phyloP scores from a whole-genome alignment of 2,797 vertebrate species.

The Parambassis ranga region DNA sequence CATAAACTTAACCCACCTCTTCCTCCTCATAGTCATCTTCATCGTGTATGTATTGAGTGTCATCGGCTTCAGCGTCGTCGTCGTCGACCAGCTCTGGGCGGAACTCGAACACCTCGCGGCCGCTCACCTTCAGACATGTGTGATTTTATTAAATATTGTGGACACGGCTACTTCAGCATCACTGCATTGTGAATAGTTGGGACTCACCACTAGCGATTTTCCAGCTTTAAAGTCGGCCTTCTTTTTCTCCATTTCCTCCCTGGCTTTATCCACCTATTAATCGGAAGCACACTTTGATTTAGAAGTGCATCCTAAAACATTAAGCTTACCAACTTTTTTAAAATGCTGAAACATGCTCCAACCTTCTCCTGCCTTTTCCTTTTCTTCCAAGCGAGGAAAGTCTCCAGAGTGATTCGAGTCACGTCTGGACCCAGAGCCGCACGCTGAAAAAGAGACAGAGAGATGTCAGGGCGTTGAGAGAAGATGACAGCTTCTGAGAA shows the following conservation, averaged over 20 bases:
- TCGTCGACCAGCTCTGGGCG: conserved; percentile 92
- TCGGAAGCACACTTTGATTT: no score
- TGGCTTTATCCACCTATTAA: conserved; percentile 84
- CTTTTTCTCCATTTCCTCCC: conserved; percentile 95
- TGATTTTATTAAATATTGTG: background rate
- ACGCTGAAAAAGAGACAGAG: conserved; percentile 77
- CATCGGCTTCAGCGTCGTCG: conserved; percentile 94
- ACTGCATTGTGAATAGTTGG: background rate
- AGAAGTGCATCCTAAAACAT: no score
- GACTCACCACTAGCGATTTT: conserved; percentile 88
- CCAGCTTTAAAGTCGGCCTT: conserved; percentile 98
- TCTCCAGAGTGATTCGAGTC: conserved; percentile 97
- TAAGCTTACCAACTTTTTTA: rapidly evolving
- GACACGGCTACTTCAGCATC: background rate
- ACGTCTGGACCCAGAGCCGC: conserved; percentile 91
- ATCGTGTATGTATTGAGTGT: conserved; percentile 77
- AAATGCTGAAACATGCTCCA: background rate
- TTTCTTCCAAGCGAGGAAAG: conserved; percentile 98
- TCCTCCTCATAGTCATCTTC: conserved; percentile 65
- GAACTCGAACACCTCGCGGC: conserved; percentile 97
- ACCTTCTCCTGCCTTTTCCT: conserved; percentile 98
- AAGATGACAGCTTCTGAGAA: background rate
- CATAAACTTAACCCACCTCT: conserved; percentile 43
- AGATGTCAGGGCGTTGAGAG: background rate
- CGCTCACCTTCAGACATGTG: conserved; percentile 85